These are phyloP conservation scores for Hormaphis cornu DNA, from an alignment of 1,140 invertebrate species.

Conservation along the genomic window DNA sequence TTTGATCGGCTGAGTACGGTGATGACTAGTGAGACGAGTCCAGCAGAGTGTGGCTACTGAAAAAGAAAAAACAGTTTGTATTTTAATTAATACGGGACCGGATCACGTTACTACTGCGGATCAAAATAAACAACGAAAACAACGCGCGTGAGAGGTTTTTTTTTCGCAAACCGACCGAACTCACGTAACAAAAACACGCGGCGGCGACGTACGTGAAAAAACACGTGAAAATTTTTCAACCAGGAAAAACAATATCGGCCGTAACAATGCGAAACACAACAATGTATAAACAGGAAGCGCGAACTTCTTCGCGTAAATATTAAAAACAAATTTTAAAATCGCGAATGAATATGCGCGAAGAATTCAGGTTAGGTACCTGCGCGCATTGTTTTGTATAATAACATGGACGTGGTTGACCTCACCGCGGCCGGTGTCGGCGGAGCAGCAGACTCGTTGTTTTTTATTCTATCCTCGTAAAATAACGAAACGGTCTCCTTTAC, in stretches of 20 bases:
- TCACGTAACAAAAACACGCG: slow-evolving; percentile 1
- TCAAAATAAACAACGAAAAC: not conserved
- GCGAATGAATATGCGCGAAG: not conserved
- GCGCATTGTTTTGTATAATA: not conserved
- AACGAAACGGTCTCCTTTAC: no score
- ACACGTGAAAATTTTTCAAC: slow-evolving; percentile 5
- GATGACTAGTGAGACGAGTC: no score
- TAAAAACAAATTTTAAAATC: not conserved
- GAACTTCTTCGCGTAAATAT: not conserved
- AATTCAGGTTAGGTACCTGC: not conserved
- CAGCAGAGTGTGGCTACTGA: not conserved
- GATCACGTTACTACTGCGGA: not conserved
- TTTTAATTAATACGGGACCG: not conserved
- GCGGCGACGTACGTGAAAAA: not conserved
- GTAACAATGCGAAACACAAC: not conserved
- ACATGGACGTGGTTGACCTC: not conserved
- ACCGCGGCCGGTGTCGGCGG: no score
- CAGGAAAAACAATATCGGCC: slow-evolving; percentile 26
- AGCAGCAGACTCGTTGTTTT: no score
- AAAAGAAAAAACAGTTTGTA: not conserved
- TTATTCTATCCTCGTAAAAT: not conserved
- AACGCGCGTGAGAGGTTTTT: not conserved
- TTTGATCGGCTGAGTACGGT: not conserved
- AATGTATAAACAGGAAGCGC: slow-evolving; percentile 8
- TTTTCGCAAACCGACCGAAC: not conserved